Percentiles rank a stretch among this genome's conserved stretches.
These are phyloP conservation scores for Oligia latruncula DNA, from an alignment of 2,888 invertebrate genomes.

Conservation along the genomic window DNA sequence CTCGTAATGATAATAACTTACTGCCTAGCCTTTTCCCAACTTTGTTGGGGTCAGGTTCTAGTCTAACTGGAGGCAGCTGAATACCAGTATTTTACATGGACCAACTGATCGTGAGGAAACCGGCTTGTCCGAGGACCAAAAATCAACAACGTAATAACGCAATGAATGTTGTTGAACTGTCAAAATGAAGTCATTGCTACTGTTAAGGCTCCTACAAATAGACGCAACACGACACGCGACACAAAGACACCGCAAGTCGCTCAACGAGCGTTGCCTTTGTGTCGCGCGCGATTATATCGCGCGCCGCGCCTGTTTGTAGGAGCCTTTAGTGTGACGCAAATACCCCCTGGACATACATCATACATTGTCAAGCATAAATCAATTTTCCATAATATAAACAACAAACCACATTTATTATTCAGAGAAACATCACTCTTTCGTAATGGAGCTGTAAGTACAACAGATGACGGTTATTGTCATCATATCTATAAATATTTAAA, in stretches of 20 bases:
- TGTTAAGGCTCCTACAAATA: not conserved
- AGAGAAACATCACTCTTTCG: constrained; percentile 27
- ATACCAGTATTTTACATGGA: not conserved
- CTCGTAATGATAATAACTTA: not conserved
- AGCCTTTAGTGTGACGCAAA: not conserved
- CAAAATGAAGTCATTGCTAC: not conserved
- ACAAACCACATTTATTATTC: constrained; percentile 24
- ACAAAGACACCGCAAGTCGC: no score
- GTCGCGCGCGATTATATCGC: no score
- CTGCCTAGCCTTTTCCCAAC: not conserved
- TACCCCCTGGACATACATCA: not conserved
- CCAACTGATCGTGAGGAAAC: not conserved
- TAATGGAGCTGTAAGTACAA: constrained; percentile 20
- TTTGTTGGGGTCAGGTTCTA: not conserved
- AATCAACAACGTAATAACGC: not conserved
- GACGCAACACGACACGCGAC: no score
- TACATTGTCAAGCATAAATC: constrained; percentile 6
- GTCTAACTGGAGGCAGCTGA: not conserved
- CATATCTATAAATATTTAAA: constrained; percentile 15
- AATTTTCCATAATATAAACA: constrained; percentile 20
- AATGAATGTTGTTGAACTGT: not conserved
- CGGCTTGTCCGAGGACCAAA: not conserved
- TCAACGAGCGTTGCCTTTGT: no score
- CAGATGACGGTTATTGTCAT: constrained; percentile 11
- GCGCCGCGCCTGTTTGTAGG: no score